These are phyloP conservation scores for Tragelaphus eurycerus DNA, from an alignment of 2,797 vertebrate species.

Conservation along the genomic window DNA sequence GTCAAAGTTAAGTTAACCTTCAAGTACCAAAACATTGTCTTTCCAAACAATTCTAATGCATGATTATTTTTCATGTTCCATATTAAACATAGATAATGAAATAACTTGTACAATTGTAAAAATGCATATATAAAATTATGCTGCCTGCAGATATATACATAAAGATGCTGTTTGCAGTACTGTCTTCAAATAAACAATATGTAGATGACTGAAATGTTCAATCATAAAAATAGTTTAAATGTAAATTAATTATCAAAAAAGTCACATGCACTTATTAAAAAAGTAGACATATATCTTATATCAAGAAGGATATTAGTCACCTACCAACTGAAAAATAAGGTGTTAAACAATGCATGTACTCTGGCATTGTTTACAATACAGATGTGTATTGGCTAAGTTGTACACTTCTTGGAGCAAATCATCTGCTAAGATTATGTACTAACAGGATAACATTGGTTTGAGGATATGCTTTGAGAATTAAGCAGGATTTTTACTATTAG, in stretches of 20 bases:
- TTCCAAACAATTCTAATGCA: not conserved
- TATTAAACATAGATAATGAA: not conserved
- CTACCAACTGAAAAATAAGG: not conserved
- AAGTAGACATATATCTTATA: not conserved
- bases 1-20: not conserved
- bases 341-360: not conserved
- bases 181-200: not conserved
- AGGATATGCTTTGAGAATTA: not conserved
- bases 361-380: not conserved
- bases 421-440: not conserved
- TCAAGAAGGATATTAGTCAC: not conserved
- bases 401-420: not conserved
- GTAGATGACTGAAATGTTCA: not conserved
- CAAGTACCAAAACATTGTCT: not conserved
- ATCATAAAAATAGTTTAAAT: not conserved
- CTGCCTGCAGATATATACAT: not conserved
- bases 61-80: not conserved
- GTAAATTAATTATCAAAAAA: not conserved
- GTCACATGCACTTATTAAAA: not conserved
- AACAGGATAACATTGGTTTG: not conserved
- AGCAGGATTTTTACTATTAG: not conserved
- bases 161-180: not conserved
- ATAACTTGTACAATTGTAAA: not conserved
- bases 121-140: not conserved
- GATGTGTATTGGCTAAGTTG: not conserved